phyloP scores from a whole-genome alignment of 2,888 invertebrate genomes.

The Enoplolaimus lenunculus region DNA sequence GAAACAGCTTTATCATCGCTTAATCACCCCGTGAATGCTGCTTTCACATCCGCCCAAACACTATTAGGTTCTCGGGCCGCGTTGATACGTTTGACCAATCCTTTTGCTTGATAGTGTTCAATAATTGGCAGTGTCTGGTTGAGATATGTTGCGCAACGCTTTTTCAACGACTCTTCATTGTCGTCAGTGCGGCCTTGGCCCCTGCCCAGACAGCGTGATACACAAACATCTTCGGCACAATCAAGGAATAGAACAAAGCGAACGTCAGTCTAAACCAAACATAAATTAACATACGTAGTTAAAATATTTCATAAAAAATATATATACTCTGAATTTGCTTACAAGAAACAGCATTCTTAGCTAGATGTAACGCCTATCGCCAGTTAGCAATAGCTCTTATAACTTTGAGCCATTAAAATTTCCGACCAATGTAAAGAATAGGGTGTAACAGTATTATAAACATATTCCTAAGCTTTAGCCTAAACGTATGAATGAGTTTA shows the following conservation, averaged over 20 bases:
- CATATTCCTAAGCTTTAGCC: too few species aligned
- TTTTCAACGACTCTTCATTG: constrained; percentile 69
- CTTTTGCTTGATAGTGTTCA: constrained; percentile 33
- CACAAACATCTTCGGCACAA: constrained; percentile 62
- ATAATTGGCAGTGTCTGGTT: constrained; percentile 42
- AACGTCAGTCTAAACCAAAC: not conserved
- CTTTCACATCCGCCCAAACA: constrained; percentile 23
- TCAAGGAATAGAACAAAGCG: constrained; percentile 66
- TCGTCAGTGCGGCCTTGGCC: constrained; percentile 88
- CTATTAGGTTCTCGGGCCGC: constrained; percentile 32
- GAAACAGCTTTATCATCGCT: too few species aligned
- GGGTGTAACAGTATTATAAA: too few species aligned
- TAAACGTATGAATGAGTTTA: too few species aligned
- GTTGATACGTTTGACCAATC: constrained; percentile 35
- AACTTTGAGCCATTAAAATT: too few species aligned
- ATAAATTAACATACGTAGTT: too few species aligned
- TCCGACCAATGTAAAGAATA: too few species aligned
- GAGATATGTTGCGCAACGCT: constrained; percentile 48
- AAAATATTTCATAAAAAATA: too few species aligned
- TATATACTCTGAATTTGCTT: too few species aligned
- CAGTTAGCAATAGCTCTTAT: too few species aligned
- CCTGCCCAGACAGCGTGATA: constrained; percentile 67
- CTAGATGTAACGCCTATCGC: too few species aligned
- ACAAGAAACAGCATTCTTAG: too few species aligned
- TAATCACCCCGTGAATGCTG: not conserved